Conservation (phyloP, 2,113 vertebrate genomes). For the Actenoides lindsayi region DNA sequence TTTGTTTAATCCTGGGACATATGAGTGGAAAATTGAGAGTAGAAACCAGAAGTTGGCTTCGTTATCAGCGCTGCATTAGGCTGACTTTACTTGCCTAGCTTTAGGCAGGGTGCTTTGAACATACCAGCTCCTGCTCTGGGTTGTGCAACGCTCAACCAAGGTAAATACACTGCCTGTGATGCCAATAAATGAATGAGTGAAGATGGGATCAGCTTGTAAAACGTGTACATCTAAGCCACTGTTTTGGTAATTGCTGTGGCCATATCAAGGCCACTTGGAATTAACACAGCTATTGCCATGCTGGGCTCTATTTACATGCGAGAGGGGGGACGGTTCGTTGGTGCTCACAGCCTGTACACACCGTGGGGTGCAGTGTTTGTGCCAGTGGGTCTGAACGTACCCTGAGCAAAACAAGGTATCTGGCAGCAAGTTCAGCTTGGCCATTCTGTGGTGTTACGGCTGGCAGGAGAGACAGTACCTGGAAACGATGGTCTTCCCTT, state of each 20-base stretch:
- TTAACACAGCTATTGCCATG: not conserved
- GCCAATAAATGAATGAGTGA: slow-evolving; percentile 33
- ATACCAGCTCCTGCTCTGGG: not conserved
- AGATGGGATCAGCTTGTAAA: not conserved
- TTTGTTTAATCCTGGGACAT: not conserved
- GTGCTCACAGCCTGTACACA: not conserved
- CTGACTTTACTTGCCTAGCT: not conserved
- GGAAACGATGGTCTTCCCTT: not conserved
- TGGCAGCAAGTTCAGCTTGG: not conserved
- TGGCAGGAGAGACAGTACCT: not conserved
- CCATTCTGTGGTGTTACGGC: rapidly evolving
- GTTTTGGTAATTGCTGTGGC: not conserved
- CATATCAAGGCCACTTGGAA: slow-evolving; percentile 7
- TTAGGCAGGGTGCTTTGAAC: not conserved
- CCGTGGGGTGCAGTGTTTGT: not conserved
- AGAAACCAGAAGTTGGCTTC: not conserved
- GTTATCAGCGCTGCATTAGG: not conserved
- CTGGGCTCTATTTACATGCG: not conserved
- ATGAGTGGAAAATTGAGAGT: not conserved
- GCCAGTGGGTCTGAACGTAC: not conserved
- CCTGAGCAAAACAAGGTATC: not conserved
- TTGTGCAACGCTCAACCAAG: not conserved
- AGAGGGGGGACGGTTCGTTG: not conserved
- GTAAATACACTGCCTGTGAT: not conserved
- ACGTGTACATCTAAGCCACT: not conserved